A percentile compares a stretch with the other conserved stretches of the same genome.
These are phyloP conservation scores for Mesoligia furuncula DNA, from an alignment of 2,888 invertebrate species.

Conservation along the genomic window DNA sequence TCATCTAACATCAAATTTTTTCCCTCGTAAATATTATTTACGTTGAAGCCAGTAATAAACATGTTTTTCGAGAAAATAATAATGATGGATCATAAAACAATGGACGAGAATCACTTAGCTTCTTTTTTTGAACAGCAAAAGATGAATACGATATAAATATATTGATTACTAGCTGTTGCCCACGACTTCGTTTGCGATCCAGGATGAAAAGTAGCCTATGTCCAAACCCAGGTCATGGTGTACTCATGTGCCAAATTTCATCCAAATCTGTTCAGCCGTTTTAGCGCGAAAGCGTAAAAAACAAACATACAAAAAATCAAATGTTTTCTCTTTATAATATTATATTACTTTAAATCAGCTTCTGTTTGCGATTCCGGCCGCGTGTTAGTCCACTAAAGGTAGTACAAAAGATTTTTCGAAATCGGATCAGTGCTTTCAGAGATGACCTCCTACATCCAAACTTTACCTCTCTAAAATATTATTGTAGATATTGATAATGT, in stretches of 20 bases:
- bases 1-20: slow-evolving; percentile 9
- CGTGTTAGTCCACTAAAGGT: background rate
- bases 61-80: background rate
- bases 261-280: background rate
- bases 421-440: no score
- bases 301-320: no score
- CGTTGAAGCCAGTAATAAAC: background rate
- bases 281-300: background rate
- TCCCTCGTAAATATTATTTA: background rate
- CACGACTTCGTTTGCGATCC: background rate
- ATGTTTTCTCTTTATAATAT: background rate
- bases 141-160: background rate
- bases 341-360: no score
- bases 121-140: background rate
- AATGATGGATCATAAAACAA: background rate
- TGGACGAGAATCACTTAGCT: background rate
- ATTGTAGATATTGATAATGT: no score
- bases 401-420: background rate
- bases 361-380: no score
- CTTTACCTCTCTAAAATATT: background rate
- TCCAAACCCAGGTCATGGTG: background rate
- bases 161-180: background rate
- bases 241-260: background rate
- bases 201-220: no score
- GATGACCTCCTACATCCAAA: background rate